Base-by-base conservation (phyloP, 1,140 invertebrate genomes). In the Diabrotica undecimpunctata region DNA sequence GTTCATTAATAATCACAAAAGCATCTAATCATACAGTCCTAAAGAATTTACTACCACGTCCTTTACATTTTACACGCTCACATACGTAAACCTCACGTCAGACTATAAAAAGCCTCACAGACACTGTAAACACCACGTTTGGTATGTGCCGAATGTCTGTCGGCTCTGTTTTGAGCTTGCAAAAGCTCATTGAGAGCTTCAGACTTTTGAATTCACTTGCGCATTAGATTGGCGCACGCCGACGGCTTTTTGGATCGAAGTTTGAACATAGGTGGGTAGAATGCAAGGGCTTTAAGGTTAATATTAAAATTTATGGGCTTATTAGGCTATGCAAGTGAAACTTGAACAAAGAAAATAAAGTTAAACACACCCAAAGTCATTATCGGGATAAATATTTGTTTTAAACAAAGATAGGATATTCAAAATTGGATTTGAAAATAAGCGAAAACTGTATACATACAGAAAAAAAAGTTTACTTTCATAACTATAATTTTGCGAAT, bases 141-240 rank as follows among this genome's bases (percentile, higher is more conserved):
- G 41, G 41, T 46, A 46, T 46, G 6, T 46, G 41, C 41, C 41
- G 41, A 10, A 46, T 46, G 41, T 46, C 41, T 46, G 41, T n/a
- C 41, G 41, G 41, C n/a, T 46, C 8, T 46, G 41, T 46, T 46
- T 46, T 46, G 5, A 46, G 41, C 41, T 46, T 46, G 8, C 41
- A n/a, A 57, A 57, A 38, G 55, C 55, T 38, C 12, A 57, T 57
- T 57, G 55, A 12, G 36, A 57, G 55, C 55, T 57, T 36, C 12
- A 25, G 55, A 37, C 55, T 57, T 46, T 57, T 57, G 55, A 57
- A 12, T 41, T 12, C 37, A 10, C 25, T 57, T 37, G 55, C 55
- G 55, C 55, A 57, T 11, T 10, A 57, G 5, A 11, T 38, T 57
- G 25, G 36, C 55, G 55, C 55, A 57, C 35, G 37, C 36, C 0